Percentiles rank a stretch among this genome's conserved stretches.
phyloP scores from a whole-genome alignment of 2,797 vertebrate genomes.

The Myioborus melanocephalus region DNA sequence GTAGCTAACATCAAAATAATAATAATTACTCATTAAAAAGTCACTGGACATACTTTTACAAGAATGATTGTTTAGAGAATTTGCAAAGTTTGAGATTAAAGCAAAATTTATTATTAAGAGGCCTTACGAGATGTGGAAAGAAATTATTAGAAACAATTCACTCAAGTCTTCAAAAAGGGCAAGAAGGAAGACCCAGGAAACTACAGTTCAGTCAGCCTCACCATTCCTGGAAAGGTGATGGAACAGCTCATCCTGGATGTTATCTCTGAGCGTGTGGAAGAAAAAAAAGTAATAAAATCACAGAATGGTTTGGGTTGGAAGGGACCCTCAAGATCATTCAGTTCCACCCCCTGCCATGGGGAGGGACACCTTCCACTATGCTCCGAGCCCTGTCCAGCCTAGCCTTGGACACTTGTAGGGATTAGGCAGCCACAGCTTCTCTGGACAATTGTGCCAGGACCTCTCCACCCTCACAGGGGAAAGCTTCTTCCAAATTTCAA shows the following conservation, averaged over 20 bases:
- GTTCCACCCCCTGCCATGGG: neutral
- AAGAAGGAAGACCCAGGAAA: neutral
- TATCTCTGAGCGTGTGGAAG: neutral
- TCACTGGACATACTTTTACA: neutral
- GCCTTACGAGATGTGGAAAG: neutral
- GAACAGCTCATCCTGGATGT: neutral
- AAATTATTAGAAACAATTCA: neutral
- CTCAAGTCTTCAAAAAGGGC: neutral
- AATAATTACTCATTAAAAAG: neutral
- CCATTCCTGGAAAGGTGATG: neutral
- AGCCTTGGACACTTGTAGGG: accelerated
- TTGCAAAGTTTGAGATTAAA: neutral
- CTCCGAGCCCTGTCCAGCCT: accelerated
- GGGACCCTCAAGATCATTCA: neutral
- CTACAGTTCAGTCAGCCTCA: neutral
- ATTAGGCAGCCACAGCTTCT: neutral
- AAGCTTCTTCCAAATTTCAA: neutral
- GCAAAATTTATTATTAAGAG: neutral
- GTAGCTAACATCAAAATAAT: neutral
- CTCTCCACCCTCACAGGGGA: neutral
- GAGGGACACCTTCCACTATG: neutral
- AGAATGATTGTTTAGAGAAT: neutral
- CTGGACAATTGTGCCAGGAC: neutral
- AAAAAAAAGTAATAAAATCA: neutral
- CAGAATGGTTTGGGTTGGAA: neutral